Evolutionary conservation across 2,888 invertebrate genomes (phyloP).

Genomic region (Macaria notata): DNA sequence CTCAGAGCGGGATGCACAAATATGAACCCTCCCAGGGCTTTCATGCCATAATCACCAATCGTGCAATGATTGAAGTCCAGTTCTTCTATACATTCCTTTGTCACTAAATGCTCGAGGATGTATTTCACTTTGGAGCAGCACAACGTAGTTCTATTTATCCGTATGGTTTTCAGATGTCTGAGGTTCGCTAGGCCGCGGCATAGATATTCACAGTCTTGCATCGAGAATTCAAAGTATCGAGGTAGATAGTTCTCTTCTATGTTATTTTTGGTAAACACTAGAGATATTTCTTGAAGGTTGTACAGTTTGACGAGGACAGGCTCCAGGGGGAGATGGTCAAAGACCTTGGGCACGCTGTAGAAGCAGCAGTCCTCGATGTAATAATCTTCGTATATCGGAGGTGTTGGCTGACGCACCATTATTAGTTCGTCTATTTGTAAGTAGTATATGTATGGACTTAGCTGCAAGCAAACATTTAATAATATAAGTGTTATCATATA

Average conservation of each 20-base stretch:
- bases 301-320: slow-evolving; percentile 76
- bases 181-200: slow-evolving; percentile 77
- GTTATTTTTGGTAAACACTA: slow-evolving; percentile 69
- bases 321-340: slow-evolving; percentile 83
- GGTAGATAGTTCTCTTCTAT: slow-evolving; percentile 78
- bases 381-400: slow-evolving; percentile 51
- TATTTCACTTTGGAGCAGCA: slow-evolving; percentile 82
- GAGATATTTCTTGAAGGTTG: slow-evolving; percentile 76
- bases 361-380: slow-evolving; percentile 62
- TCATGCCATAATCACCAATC: slow-evolving; percentile 83
- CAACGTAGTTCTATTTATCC: slow-evolving; percentile 83
- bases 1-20: slow-evolving; percentile 70
- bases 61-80: slow-evolving; percentile 86
- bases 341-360: slow-evolving; percentile 64
- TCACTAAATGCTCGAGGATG: slow-evolving; percentile 78
- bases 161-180: slow-evolving; percentile 71
- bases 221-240: slow-evolving; percentile 83
- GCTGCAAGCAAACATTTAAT: slow-evolving; percentile 43
- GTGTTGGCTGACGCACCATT: slow-evolving; percentile 76
- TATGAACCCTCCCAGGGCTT: slow-evolving; percentile 83
- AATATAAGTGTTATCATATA: not conserved
- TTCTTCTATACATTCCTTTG: slow-evolving; percentile 78
- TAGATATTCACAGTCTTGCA: slow-evolving; percentile 81
- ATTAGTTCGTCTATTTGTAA: slow-evolving; percentile 78
- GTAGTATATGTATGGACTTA: slow-evolving; percentile 76